These are phyloP conservation scores for Drosophila pallidifrons DNA, from an alignment of 1,140 invertebrate species.

Conservation along the genomic window DNA sequence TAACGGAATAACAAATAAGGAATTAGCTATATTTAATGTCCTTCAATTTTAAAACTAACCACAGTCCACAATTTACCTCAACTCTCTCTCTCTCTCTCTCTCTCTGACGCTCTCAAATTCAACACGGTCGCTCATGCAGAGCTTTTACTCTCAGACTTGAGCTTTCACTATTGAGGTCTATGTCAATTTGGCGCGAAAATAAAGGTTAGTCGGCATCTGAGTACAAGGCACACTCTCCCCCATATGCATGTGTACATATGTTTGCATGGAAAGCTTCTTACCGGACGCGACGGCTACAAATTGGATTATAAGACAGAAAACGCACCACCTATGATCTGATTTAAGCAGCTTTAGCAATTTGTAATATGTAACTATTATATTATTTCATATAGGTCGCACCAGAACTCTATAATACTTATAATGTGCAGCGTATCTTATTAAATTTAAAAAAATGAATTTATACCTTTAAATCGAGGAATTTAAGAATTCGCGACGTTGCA, in stretches of 20 bases:
- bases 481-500: too few relatives aligned
- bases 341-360: conserved; percentile 20
- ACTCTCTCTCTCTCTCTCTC: neutral
- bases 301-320: conserved; percentile 38
- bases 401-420: too few relatives aligned
- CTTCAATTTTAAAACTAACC: conserved; percentile 28
- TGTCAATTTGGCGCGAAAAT: conserved; percentile 51
- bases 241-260: neutral
- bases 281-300: conserved; percentile 21
- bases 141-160: conserved; percentile 11
- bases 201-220: conserved; percentile 7
- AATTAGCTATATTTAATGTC: neutral
- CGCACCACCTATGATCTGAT: conserved; percentile 2
- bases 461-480: too few relatives aligned
- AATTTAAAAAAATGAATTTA: too few relatives aligned
- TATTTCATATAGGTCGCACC: neutral
- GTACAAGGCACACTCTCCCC: neutral
- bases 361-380: conserved; percentile 4
- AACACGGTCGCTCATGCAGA: neutral
- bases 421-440: too few relatives aligned
- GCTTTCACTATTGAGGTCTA: conserved; percentile 28
- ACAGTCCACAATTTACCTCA: conserved; percentile 10
- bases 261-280: conserved; percentile 5
- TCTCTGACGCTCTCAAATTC: neutral
- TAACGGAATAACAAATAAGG: neutral